Percentiles rank a stretch among this genome's conserved stretches.
Evolutionary conservation across 1,140 invertebrate species (phyloP).

Genomic region (Gonatopus flavifemur): DNA sequence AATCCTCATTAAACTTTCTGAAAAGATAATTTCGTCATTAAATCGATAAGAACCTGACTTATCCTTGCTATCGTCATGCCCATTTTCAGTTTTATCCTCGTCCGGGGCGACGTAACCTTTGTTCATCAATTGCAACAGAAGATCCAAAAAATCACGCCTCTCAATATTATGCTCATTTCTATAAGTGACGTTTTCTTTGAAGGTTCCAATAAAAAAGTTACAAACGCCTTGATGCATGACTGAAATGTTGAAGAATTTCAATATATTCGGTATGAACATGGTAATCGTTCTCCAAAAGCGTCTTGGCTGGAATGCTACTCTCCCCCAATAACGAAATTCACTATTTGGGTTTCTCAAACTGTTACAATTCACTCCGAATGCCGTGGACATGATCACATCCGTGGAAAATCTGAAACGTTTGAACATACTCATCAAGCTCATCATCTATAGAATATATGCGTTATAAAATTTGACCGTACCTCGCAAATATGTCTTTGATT

Average conservation of each 20-base stretch:
- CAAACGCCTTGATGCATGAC: slow-evolving; percentile 16
- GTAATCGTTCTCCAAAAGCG: slow-evolving; percentile 22
- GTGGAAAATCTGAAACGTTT: slow-evolving; percentile 36
- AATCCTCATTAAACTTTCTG: too few species aligned
- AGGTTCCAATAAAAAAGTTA: slow-evolving; percentile 28
- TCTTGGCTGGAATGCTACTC: slow-evolving; percentile 31
- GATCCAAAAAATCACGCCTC: slow-evolving; percentile 26
- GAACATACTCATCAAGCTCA: too few species aligned
- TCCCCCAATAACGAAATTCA: slow-evolving; percentile 38
- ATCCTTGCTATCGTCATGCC: too few species aligned
- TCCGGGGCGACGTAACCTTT: slow-evolving; percentile 18
- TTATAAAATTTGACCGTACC: too few species aligned
- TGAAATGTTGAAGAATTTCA: slow-evolving; percentile 23
- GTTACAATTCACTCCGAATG: slow-evolving; percentile 43
- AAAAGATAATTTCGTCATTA: too few species aligned
- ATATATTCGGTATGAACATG: slow-evolving; percentile 25
- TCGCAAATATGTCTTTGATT: slow-evolving; percentile 57
- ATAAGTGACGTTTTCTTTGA: slow-evolving; percentile 19
- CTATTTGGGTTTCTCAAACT: slow-evolving; percentile 34
- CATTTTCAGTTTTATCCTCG: neutral
- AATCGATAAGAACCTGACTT: too few species aligned
- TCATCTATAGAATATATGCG: too few species aligned
- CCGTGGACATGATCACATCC: slow-evolving; percentile 38
- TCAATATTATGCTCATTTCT: slow-evolving; percentile 20
- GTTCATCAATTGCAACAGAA: slow-evolving; percentile 25